These are phyloP conservation scores for Protophormia terraenovae DNA, from an alignment of 2,888 invertebrate genomes.

Conservation along the genomic window DNA sequence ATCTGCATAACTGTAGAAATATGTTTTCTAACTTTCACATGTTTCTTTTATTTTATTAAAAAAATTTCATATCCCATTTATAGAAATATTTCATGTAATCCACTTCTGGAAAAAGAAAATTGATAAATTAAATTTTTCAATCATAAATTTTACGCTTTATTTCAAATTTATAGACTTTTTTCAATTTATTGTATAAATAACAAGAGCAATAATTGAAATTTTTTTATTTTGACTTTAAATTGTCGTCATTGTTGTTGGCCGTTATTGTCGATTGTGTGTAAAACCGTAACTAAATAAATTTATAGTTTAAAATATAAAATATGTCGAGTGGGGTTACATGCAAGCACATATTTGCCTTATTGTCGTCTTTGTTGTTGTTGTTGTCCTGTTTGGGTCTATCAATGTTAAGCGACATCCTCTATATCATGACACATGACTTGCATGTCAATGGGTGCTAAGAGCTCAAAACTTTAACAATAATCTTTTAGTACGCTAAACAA, in stretches of 20 bases:
- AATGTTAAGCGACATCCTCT: constrained; percentile 78
- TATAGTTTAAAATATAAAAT: constrained; percentile 73
- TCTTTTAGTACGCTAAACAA: constrained; percentile 58
- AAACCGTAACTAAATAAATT: constrained; percentile 73
- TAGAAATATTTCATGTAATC: background rate
- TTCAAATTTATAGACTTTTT: constrained; percentile 71
- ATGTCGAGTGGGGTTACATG: constrained; percentile 67
- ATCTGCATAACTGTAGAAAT: too few relatives aligned
- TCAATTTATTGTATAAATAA: constrained; percentile 15
- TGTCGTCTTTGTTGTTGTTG: constrained; percentile 25
- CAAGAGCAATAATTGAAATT: constrained; percentile 52
- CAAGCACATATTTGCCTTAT: constrained; percentile 48
- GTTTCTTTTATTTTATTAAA: too few relatives aligned
- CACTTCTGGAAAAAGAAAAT: background rate
- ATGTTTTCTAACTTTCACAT: too few relatives aligned
- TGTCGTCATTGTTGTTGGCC: constrained; percentile 48
- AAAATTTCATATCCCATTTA: background rate
- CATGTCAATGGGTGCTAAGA: constrained; percentile 75
- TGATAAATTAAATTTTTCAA: constrained; percentile 77
- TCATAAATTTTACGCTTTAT: constrained; percentile 78
- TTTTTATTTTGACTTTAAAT: constrained; percentile 55
- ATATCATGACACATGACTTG: constrained; percentile 75
- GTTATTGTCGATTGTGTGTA: constrained; percentile 47
- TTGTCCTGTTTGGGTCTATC: constrained; percentile 71
- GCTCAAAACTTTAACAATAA: constrained; percentile 69